Evolutionary conservation across 1,140 invertebrate species (phyloP), one percentile per base, ranked within the genome.

Genomic region (Aleiodes sp.): DNA sequence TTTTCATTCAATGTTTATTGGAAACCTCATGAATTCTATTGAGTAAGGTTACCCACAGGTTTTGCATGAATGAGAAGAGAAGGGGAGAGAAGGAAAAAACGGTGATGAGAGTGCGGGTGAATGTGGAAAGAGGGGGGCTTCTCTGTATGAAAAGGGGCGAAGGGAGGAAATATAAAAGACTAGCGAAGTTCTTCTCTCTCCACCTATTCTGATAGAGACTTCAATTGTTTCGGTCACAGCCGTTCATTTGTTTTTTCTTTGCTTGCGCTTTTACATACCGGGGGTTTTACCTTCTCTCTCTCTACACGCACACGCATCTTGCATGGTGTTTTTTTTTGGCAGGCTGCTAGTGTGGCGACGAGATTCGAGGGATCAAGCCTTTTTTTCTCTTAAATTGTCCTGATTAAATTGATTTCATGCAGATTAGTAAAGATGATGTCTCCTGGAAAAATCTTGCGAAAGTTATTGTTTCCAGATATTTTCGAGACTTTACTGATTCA

Each of bases 161-260:
- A 65, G 59, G 59, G 35, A 26, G 57, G 59, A 52, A 69, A 76
- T 56, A 73, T 71, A 76, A 73, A 76, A 72, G 68, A 71, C 70
- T 63, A 74, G 70, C 70, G 61, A 14, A 66, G 24, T 61, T 56
- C 69, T n/a, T n/a, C n/a, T n/a, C n/a, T 46, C 41, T 3, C 41
- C 10, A 14, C n/a, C 41, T 57, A 33, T 69, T 64, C 43, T 65
- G 12, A 78, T 72, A 73, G 74, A 76, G 73, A 68, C 75, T 80
- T 79, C 81, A 81, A 80, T 82, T 83, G 80, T 84, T 84, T 81
- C 77, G 79, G 73, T 71, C 75, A 79, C 76, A 75, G 73, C 41
- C 65, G 65, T 60, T 69, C 62, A 72, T 72, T 72, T 72, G 35
- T 72, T 69, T 69, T n/a, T 69, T 59, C 73, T 79, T 80, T 76